These are phyloP conservation scores for Macrophya annulata DNA, from an alignment of 2,888 invertebrate species.

Conservation along the genomic window DNA sequence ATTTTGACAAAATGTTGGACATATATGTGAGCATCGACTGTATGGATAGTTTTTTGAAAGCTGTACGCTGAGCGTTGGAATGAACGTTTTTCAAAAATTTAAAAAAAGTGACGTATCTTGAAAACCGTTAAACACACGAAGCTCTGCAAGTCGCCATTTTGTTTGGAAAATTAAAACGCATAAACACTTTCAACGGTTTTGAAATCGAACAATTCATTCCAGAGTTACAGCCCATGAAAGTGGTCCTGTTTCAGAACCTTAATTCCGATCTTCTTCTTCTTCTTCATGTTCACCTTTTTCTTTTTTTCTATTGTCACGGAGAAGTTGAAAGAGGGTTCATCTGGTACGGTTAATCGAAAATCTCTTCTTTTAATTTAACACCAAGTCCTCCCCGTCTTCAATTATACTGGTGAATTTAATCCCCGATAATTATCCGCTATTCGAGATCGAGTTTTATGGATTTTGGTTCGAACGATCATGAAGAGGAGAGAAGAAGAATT, in stretches of 20 bases:
- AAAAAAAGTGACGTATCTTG: too few relatives aligned
- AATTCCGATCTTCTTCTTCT: not conserved
- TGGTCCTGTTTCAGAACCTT: too few relatives aligned
- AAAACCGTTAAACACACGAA: not conserved
- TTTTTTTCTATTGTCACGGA: not conserved
- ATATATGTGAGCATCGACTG: not conserved
- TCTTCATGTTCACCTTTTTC: not conserved
- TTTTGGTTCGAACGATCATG: not conserved
- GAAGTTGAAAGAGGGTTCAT: conserved; percentile 13
- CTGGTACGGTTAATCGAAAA: conserved; percentile 33
- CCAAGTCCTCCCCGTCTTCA: conserved; percentile 12
- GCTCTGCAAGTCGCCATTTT: not conserved
- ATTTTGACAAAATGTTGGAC: not conserved
- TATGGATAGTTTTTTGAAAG: too few relatives aligned
- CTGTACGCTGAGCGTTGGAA: not conserved
- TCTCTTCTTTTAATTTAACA: conserved; percentile 39
- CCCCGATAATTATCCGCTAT: conserved; percentile 1
- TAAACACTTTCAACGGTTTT: not conserved
- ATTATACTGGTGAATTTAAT: conserved; percentile 33
- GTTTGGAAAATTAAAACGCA: not conserved
- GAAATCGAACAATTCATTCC: not conserved
- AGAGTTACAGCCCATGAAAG: not conserved
- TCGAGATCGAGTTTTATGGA: not conserved
- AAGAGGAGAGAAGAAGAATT: conserved; percentile 18
- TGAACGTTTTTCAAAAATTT: not conserved